Base-by-base conservation (phyloP, 2,888 invertebrate species). In the Spisula subtruncata region DNA sequence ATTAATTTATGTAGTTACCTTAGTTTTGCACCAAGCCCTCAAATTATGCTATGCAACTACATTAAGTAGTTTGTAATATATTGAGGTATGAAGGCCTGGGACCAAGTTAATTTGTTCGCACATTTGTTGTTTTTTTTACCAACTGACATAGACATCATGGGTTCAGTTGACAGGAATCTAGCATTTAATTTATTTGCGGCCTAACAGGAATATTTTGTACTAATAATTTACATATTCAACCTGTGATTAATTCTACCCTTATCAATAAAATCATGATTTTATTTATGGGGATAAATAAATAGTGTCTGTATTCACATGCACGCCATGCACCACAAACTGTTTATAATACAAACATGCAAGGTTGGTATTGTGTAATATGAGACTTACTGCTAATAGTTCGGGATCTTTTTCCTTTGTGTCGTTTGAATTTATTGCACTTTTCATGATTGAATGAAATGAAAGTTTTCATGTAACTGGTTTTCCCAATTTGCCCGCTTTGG, bases 321-420 rank as follows among this genome's bases (percentile, higher is more conserved):
- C 6, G 60, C 25, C 12, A 66, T 66, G 60, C 60, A 25, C 25
- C 25, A 6, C 25, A 25, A 66, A n/a, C 60, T 66, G 25, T 66
- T n/a, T 66, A 66, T 25, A 66, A 66, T 66, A 25, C 25, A n/a
- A 66, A 66, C n/a, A 10, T n/a, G n/a, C 25, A 66, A 66, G 51
- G 51, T 20, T 25, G 25, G n/a, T 25, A 25, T 25, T 66, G 60
- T 66, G 60, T 66, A 25, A 66, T 66, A 66, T 25, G 60, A 66
- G 60, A 25, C 25, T 10, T 6, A 16, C n/a, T 66, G 60, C 25
- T 66, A 56, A 25, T 66, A 66, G 25, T 25, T 25, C 25, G 6
- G 60, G n/a, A 66, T 66, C 60, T 66, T n/a, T 66, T 66, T n/a
- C 60, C 25, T n/a, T 66, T 66, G 25, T 66, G 60, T 66, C 60